A percentile compares a stretch with the other conserved stretches of the same genome.
These are phyloP conservation scores for Caenorhabditis briggsae DNA, from an alignment of 1,140 invertebrate genomes.

Conservation along the genomic window DNA sequence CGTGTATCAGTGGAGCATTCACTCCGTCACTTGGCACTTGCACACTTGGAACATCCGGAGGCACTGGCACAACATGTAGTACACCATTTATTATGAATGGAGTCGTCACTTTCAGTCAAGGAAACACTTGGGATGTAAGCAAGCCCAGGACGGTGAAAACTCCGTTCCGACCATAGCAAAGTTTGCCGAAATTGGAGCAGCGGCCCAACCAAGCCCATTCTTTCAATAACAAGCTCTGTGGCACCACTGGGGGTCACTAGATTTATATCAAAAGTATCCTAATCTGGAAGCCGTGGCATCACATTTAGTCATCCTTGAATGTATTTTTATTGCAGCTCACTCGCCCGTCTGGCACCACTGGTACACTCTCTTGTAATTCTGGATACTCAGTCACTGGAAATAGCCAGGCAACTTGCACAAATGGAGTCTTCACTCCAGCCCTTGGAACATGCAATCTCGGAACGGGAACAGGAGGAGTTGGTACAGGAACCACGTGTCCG, in stretches of 20 bases:
- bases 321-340: slow-evolving; percentile 19
- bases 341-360: neutral
- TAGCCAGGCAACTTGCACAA: neutral
- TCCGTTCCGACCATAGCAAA: no score
- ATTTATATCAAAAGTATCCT: no score
- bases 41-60: slow-evolving; percentile 1
- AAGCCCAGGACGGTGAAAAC: no score
- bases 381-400: neutral
- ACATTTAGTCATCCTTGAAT: no score
- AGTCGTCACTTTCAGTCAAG: slow-evolving; percentile 2
- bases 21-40: slow-evolving; percentile 33
- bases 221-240: no score
- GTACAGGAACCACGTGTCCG: slow-evolving; percentile 10
- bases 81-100: slow-evolving; percentile 19
- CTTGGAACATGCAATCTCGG: neutral
- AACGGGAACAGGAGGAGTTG: neutral
- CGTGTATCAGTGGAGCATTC: slow-evolving; percentile 20
- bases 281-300: no score
- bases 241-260: no score
- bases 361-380: neutral
- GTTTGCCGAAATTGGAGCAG: no score
- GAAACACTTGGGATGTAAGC: slow-evolving; percentile 41
- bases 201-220: no score
- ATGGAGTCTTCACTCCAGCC: neutral
- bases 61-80: slow-evolving; percentile 7